Percentiles rank a stretch among this genome's conserved stretches.
Evolutionary conservation across 1,140 invertebrate species (phyloP).

Genomic region (Apis laboriosa): DNA sequence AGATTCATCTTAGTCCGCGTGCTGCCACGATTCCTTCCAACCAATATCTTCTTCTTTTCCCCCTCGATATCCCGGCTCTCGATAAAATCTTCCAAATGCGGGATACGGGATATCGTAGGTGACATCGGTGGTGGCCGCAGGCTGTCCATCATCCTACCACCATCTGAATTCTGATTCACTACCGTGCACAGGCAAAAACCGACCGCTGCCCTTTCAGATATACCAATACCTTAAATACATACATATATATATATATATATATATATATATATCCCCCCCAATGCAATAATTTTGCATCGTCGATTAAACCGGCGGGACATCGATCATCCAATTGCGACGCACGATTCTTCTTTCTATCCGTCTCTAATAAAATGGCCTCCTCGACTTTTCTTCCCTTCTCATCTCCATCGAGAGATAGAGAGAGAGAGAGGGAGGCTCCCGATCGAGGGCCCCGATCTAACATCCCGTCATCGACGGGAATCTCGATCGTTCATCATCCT

Average conservation of each 20-base stretch:
- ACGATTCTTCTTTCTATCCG: not conserved
- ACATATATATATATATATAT: not conserved
- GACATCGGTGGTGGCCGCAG: not conserved
- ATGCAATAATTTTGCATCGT: constrained; percentile 8
- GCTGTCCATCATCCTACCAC: constrained; percentile 39
- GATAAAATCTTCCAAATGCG: constrained; percentile 19
- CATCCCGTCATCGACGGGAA: not conserved
- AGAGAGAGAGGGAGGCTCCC: too few species aligned
- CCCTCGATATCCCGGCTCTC: not conserved
- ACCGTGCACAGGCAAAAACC: not conserved
- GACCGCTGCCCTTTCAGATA: not conserved
- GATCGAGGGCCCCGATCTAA: not conserved
- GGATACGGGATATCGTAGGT: constrained; percentile 11
- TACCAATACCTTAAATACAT: not conserved
- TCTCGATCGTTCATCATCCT: constrained; percentile 17
- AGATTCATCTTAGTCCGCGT: not conserved
- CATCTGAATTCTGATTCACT: constrained; percentile 29
- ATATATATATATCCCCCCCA: not conserved
- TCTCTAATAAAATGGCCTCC: constrained; percentile 15
- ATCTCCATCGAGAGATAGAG: not conserved
- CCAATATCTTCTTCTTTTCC: not conserved
- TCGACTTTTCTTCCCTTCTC: constrained; percentile 5
- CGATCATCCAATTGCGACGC: constrained; percentile 12
- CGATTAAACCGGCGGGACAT: constrained; percentile 11
- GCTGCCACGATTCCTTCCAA: not conserved